Percentiles rank a stretch among this genome's conserved stretches.
Evolutionary conservation across 2,888 invertebrate genomes (phyloP).

Genomic region (Heliconius aoede): DNA sequence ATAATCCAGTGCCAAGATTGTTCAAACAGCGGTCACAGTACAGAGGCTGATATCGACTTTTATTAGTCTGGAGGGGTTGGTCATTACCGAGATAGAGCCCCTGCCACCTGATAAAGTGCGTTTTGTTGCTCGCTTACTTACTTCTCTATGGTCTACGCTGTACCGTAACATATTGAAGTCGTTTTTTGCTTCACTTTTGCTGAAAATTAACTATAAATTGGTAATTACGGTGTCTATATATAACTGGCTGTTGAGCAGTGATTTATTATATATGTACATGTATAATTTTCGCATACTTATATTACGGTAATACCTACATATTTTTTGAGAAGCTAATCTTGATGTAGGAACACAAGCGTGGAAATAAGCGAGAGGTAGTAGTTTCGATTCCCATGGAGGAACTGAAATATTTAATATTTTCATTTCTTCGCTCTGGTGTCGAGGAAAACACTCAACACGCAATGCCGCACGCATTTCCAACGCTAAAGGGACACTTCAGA

Average conservation of each 20-base stretch:
- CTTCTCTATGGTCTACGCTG: slow-evolving; percentile 58
- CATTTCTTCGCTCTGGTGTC: no score
- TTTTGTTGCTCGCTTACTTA: slow-evolving; percentile 81
- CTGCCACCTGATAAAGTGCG: slow-evolving; percentile 84
- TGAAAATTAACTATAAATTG: slow-evolving; percentile 15
- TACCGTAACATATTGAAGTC: slow-evolving; percentile 36
- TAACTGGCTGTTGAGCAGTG: slow-evolving; percentile 7
- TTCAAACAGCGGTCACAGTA: slow-evolving; percentile 50
- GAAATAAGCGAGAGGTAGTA: no score
- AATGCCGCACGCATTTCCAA: no score
- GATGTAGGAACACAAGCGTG: no score
- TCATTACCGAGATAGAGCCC: slow-evolving; percentile 82
- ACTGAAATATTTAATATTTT: no score
- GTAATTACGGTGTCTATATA: slow-evolving; percentile 19
- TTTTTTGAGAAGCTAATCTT: no score
- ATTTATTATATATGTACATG: background rate
- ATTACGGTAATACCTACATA: background rate
- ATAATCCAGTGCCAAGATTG: slow-evolving; percentile 67
- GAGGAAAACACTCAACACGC: no score
- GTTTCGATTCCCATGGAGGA: no score
- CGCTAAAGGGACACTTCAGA: no score
- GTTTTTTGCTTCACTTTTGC: slow-evolving; percentile 28
- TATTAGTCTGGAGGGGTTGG: slow-evolving; percentile 81
- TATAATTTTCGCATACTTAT: slow-evolving; percentile 7
- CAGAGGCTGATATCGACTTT: slow-evolving; percentile 80